Percentiles rank a stretch among this genome's conserved stretches.
Conservation (phyloP, 2,888 invertebrate species). For the Helobdella robusta region DNA sequence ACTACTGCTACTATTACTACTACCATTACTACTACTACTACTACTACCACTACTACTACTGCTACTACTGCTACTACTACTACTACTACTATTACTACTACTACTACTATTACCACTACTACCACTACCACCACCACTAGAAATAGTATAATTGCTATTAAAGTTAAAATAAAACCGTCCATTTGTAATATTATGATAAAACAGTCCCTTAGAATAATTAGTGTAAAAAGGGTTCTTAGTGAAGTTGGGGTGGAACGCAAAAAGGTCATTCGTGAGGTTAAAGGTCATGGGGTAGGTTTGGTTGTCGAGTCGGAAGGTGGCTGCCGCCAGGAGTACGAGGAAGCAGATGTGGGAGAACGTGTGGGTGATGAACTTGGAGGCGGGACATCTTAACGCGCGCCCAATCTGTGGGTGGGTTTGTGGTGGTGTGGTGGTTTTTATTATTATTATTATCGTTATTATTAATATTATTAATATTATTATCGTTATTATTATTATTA, state of each 20-base stretch:
- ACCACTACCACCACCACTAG: not conserved
- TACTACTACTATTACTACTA: no score
- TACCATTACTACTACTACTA: no score
- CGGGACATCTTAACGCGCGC: constrained; percentile 54
- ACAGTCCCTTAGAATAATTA: no score
- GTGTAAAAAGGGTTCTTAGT: not conserved
- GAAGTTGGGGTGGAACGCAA: constrained; percentile 20
- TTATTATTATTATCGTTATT: constrained; percentile 1
- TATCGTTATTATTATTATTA: constrained; percentile 10
- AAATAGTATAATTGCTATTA: no score
- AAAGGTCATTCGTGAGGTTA: constrained; percentile 35
- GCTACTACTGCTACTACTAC: no score
- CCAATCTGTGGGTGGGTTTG: constrained; percentile 43
- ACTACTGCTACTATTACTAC: no score
- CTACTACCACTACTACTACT: no score
- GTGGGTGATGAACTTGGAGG: constrained; percentile 65
- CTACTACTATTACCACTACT: not conserved
- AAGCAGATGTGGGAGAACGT: constrained; percentile 61
- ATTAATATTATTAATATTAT: constrained; percentile 12
- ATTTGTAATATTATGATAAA: no score
- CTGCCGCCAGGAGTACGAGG: constrained; percentile 59
- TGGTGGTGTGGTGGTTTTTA: not conserved
- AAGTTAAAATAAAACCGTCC: no score
- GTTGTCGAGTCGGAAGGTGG: constrained; percentile 53
- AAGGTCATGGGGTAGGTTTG: constrained; percentile 31